Percentiles rank a stretch among this genome's conserved stretches.
These are phyloP conservation scores for Trachymyrmex septentrionalis DNA, from an alignment of 1,140 invertebrate genomes.

Conservation along the genomic window DNA sequence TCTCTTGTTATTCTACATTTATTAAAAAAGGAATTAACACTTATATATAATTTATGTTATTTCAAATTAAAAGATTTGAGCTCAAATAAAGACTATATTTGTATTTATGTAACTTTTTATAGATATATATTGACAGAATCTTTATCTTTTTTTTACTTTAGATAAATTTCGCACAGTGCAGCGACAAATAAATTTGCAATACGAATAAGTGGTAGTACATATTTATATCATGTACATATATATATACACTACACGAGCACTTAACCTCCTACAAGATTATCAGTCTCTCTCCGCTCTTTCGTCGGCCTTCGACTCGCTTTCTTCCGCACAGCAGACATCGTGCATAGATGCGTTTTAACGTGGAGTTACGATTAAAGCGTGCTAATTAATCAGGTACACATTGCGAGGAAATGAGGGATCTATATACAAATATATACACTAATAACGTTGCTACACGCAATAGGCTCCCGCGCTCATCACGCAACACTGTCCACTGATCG, in stretches of 20 bases:
- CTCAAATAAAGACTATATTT: not conserved
- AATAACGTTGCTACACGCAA: not conserved
- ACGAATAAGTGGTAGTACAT: not conserved
- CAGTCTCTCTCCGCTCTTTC: not conserved
- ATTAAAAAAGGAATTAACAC: not conserved
- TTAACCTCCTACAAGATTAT: slow-evolving; percentile 68
- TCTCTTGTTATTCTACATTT: not conserved
- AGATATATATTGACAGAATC: not conserved
- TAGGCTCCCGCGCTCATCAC: slow-evolving; percentile 7
- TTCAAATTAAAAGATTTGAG: not conserved
- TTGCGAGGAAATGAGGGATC: slow-evolving; percentile 37
- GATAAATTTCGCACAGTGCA: not conserved
- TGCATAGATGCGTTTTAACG: not conserved
- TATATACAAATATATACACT: slow-evolving; percentile 71
- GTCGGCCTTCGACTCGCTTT: slow-evolving; percentile 43
- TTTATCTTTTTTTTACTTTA: not conserved
- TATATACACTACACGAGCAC: not conserved
- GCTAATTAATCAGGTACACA: slow-evolving; percentile 63
- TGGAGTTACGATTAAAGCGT: slow-evolving; percentile 15
- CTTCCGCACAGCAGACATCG: slow-evolving; percentile 64
- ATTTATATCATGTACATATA: too few relatives aligned
- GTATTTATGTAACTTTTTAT: not conserved
- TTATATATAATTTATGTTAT: not conserved
- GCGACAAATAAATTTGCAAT: not conserved
- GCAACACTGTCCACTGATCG: not conserved